These are phyloP conservation scores for Manis crassicaudata DNA, from an alignment of 2,797 vertebrate genomes.

Conservation along the genomic window DNA sequence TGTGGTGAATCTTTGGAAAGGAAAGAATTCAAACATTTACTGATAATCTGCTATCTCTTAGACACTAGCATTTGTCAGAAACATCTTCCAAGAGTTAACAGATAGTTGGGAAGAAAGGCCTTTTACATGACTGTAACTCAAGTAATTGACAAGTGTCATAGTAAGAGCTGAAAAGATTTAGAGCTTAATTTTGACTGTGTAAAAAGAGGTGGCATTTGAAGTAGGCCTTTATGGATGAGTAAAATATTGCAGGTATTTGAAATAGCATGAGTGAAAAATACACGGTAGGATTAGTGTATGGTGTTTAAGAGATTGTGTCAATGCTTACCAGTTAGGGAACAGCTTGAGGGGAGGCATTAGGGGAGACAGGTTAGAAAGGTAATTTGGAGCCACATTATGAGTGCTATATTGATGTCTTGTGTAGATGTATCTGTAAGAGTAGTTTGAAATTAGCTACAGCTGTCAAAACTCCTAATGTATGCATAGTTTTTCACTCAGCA, in stretches of 20 bases:
- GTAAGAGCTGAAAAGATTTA: not conserved
- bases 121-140: slow-evolving; percentile 42
- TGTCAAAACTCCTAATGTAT: not conserved
- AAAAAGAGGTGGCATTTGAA: slow-evolving; percentile 1
- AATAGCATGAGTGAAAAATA: not conserved
- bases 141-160: not conserved
- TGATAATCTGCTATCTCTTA: not conserved
- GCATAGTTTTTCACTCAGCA: not conserved
- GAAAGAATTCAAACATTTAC: not conserved
- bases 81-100: not conserved
- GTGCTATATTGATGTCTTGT: not conserved
- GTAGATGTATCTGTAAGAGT: not conserved
- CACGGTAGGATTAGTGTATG: not conserved
- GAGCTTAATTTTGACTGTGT: not conserved
- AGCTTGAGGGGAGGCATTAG: not conserved
- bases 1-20: slow-evolving; percentile 8
- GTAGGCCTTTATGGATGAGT: not conserved
- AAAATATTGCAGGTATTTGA: not conserved
- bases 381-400: not conserved
- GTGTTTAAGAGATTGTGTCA: not conserved
- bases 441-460: not conserved
- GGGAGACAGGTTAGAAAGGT: not conserved
- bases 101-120: not conserved
- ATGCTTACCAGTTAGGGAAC: not conserved
- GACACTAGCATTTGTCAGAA: not conserved